phyloP scores from a whole-genome alignment of 2,888 invertebrate species.

The Drosophila helvetica region DNA sequence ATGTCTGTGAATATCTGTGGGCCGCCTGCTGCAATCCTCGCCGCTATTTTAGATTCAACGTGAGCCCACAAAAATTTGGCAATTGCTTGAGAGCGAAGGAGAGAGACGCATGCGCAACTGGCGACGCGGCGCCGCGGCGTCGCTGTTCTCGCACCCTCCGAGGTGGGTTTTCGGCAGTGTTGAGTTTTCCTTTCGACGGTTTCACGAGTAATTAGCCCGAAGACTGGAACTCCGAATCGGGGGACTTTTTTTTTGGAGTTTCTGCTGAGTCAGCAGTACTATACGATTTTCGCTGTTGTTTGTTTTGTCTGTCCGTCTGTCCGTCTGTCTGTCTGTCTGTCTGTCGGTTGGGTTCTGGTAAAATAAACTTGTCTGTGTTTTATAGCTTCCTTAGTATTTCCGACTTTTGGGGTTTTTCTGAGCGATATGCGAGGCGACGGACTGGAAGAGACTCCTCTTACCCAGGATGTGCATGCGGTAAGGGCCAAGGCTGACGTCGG shows the following conservation, averaged over 20 bases:
- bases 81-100: constrained; percentile 35
- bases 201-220: constrained; percentile 39
- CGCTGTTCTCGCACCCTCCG: constrained; percentile 7
- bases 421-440: constrained; percentile 61
- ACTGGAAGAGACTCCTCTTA: constrained; percentile 42
- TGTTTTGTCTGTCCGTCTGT: constrained; percentile 8
- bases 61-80: constrained; percentile 52
- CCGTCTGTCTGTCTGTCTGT: constrained; percentile 4
- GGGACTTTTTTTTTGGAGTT: constrained; percentile 25
- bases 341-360: constrained; percentile 55
- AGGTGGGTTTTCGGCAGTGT: constrained; percentile 55
- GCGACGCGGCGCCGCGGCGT: constrained; percentile 12
- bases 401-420: constrained; percentile 56
- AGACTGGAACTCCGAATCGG: background rate
- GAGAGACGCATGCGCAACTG: constrained; percentile 29
- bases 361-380: constrained; percentile 41
- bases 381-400: constrained; percentile 63
- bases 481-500: constrained; percentile 26
- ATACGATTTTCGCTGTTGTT: constrained; percentile 29
- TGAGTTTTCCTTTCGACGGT: constrained; percentile 65
- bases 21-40: constrained; percentile 63
- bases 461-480: constrained; percentile 5
- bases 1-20: constrained; percentile 18
- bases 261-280: constrained; percentile 63
- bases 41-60: constrained; percentile 34